Conservation (phyloP, 2,888 invertebrate species). For the Eilema depressum region DNA sequence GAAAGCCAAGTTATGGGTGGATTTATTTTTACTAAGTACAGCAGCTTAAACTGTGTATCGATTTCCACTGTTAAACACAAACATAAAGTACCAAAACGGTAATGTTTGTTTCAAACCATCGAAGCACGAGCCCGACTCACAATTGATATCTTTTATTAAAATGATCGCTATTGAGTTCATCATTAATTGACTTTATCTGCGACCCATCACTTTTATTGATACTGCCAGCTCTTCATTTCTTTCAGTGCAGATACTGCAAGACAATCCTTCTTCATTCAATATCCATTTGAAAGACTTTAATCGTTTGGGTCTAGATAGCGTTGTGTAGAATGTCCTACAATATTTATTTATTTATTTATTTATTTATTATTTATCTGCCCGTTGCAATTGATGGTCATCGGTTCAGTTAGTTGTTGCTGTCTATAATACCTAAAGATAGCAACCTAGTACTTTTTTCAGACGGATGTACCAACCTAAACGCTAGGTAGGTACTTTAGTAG, state of each 20-base stretch:
- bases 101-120: not conserved
- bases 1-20: not conserved
- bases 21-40: not conserved
- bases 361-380: slow-evolving; percentile 21
- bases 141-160: not conserved
- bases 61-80: not conserved
- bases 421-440: no score
- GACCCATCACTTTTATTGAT: not conserved
- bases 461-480: no score
- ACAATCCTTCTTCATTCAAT: slow-evolving; percentile 21
- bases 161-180: not conserved
- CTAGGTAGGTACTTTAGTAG: no score
- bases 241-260: slow-evolving; percentile 13
- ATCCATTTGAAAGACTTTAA: slow-evolving; percentile 2
- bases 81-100: no score
- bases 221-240: not conserved
- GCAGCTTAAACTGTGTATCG: not conserved
- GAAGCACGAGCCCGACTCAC: not conserved
- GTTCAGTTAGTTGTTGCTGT: not conserved
- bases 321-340: no score
- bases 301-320: no score
- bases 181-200: slow-evolving; percentile 10
- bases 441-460: no score
- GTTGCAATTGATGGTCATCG: slow-evolving; percentile 3
- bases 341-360: no score